Percentiles rank a stretch among this genome's conserved stretches.
Evolutionary conservation across 64 coral and sea anemone genomes (phyloP).

Genomic region (Stichodactyla mertensii): DNA sequence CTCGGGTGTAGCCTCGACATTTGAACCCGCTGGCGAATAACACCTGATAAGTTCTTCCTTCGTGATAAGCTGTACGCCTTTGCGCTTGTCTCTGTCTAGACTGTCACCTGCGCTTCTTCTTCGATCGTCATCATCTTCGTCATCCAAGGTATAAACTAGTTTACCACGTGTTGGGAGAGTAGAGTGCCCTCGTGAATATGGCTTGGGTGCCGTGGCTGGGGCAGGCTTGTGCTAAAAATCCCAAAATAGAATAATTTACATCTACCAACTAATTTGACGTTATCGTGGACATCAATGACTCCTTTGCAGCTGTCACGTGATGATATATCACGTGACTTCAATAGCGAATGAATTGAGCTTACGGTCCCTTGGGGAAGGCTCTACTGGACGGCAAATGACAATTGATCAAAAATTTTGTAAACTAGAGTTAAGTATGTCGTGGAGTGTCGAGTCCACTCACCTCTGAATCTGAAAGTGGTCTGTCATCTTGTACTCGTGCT

Average conservation of each 20-base stretch:
- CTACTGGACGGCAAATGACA: no score
- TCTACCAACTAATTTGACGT: no score
- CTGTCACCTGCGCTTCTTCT: slow-evolving; percentile 27
- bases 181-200: not conserved
- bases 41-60: slow-evolving; percentile 69
- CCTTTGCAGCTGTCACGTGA: no score
- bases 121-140: slow-evolving; percentile 55
- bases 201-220: not conserved
- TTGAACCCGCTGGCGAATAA: slow-evolving; percentile 47
- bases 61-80: slow-evolving; percentile 63
- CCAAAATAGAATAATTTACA: not conserved
- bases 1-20: not conserved
- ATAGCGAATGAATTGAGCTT: no score
- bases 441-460: not conserved
- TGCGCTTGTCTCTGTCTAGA: not conserved
- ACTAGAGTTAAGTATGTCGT: no score
- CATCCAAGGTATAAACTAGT: slow-evolving; percentile 46
- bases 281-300: no score
- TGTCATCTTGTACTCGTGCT: slow-evolving; percentile 34
- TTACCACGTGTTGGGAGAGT: slow-evolving; percentile 25
- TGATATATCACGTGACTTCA: no score
- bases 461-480: not conserved
- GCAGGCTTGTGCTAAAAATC: not conserved
- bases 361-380: no score
- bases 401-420: no score